These are phyloP conservation scores for Phalacrocorax carbo DNA, from an alignment of 2,113 vertebrate genomes.

Conservation along the genomic window DNA sequence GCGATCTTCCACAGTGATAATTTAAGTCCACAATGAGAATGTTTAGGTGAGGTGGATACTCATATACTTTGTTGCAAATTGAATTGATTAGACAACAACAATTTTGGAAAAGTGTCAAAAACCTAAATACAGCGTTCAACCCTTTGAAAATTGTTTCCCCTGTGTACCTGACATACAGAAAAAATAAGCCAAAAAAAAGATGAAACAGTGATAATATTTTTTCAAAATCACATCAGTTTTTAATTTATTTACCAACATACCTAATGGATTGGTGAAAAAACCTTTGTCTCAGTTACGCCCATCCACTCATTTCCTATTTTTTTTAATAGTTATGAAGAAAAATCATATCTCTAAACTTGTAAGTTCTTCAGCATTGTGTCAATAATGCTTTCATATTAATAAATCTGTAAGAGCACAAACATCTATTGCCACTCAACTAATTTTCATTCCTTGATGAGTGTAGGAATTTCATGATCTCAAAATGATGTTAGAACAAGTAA, in stretches of 20 bases:
- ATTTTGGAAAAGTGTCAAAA: neutral
- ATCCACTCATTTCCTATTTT: neutral
- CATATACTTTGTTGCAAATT: neutral
- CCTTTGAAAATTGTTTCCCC: neutral
- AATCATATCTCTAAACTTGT: neutral
- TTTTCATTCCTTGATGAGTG: neutral
- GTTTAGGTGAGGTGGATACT: rapidly evolving
- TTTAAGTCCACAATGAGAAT: neutral
- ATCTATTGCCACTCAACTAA: neutral
- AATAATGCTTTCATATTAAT: neutral
- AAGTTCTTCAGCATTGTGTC: rapidly evolving
- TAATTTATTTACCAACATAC: neutral
- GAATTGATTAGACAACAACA: neutral
- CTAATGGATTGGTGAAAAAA: neutral
- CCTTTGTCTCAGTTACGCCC: neutral
- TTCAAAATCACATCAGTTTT: neutral
- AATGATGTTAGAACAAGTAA: neutral
- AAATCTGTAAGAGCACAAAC: neutral
- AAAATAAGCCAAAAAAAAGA: neutral
- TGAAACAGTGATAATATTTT: neutral
- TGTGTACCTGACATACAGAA: neutral
- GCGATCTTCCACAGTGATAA: neutral
- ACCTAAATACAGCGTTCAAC: neutral
- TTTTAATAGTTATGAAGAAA: neutral
- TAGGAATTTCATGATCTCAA: neutral